Evolutionary conservation across 2,113 vertebrate species (phyloP).

Genomic region (Lamprotornis superbus): DNA sequence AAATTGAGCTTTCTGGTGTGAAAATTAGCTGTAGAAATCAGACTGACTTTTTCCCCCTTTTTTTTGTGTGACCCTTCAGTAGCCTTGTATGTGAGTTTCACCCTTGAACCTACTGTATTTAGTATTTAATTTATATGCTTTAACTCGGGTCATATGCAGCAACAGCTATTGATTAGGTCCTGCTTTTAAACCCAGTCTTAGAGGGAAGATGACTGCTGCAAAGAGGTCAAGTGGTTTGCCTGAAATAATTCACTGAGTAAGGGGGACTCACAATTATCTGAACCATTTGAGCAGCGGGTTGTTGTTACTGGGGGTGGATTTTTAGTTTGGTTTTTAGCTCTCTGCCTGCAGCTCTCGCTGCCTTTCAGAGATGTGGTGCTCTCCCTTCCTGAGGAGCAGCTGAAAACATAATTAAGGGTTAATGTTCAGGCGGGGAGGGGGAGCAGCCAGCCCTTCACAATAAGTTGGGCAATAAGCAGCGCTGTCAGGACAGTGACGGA

Average conservation of each 20-base stretch:
- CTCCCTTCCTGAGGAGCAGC: neutral
- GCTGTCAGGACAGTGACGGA: neutral
- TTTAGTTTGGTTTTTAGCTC: neutral
- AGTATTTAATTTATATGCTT: slow-evolving; percentile 6
- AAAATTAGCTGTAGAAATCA: neutral
- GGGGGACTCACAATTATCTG: neutral
- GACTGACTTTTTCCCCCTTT: fast-evolving
- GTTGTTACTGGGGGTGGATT: neutral
- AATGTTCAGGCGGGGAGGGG: neutral
- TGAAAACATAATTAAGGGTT: slow-evolving; percentile 23
- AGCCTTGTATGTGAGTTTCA: neutral
- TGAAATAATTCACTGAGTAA: neutral
- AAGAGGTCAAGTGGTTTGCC: neutral
- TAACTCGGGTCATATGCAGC: neutral
- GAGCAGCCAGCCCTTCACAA: neutral
- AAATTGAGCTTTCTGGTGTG: neutral
- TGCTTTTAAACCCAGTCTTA: slow-evolving; percentile 15
- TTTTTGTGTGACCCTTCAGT: neutral
- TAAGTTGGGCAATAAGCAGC: neutral
- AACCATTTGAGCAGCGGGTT: neutral
- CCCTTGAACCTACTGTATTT: slow-evolving; percentile 5
- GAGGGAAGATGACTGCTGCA: neutral
- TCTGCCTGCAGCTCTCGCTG: neutral
- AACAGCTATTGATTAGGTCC: neutral
- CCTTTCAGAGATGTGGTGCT: neutral